Evolutionary conservation across 1,140 invertebrate genomes (phyloP), one percentile per base, ranked within the genome.

Genomic region (Chelonus insularis): DNA sequence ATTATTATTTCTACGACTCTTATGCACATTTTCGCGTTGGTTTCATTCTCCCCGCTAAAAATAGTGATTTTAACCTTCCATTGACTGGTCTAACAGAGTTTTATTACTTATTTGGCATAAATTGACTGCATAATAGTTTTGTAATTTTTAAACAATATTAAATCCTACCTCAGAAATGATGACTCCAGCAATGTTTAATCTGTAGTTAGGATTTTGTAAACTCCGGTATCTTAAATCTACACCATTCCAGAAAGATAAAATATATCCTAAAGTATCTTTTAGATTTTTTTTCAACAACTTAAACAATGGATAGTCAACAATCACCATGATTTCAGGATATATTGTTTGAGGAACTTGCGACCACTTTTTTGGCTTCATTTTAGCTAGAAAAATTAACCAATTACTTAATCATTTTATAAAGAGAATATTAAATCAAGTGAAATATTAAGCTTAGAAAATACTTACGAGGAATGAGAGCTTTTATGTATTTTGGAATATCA

Each of bases 151-250:
- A 20, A 43, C 4, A 8, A 18, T 43, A 43, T 43, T 4, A 7
- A 41, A n/a, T n/a, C n/a, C n/a, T 57, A 67, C 66, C 57, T 57
- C 29, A 8, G 58, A 16, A 14, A 68, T 60, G 23, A 68, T n/a
- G 12, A 68, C 56, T 11, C 58, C 67, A 36, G 64, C 58, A 16
- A 68, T 62, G 32, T 68, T 63, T 2, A 68, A 36, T 29, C 59
- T 48, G 6, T 63, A 47, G 34, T 48, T 37, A 1, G 67, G 67
- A 29, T 39, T 18, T 4, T 41, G 29, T 1, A 68, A 50, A 25
- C n/a, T 11, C 7, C 67, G 51, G 12, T 60, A 68, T 47, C 34
- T 41, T 11, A 62, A 9, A 37, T 68, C 67, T 1, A 68, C 64
- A 0, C 45, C 58, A 43, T 67, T 69, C 65, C 54, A 69, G 51